Evolutionary conservation across 2,888 invertebrate genomes (phyloP).

Genomic region (Parnassius glacialis): DNA sequence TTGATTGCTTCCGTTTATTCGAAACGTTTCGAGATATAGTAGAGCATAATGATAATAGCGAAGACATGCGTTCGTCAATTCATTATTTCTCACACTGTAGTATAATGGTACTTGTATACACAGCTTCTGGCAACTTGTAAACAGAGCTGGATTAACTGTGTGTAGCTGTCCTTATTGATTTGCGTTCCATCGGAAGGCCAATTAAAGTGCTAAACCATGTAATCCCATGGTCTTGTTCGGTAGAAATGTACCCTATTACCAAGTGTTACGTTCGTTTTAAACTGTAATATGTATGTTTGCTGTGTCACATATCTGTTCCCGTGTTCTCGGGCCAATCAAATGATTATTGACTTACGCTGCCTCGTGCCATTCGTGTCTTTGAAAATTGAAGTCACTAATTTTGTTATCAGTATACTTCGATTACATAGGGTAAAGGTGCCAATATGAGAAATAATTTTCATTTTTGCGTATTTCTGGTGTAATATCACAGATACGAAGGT

Average conservation of each 20-base stretch:
- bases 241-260: constrained; percentile 12
- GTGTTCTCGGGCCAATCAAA: constrained; percentile 25
- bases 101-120: background rate
- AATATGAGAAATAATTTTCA: too few relatives aligned
- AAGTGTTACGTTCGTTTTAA: background rate
- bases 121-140: constrained; percentile 9
- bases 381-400: constrained; percentile 12
- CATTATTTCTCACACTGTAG: too few relatives aligned
- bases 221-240: background rate
- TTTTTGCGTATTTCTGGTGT: too few relatives aligned
- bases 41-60: too few relatives aligned
- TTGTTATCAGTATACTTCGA: too few relatives aligned
- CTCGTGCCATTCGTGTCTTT: constrained; percentile 8
- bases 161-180: constrained; percentile 24
- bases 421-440: too few relatives aligned
- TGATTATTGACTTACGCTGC: constrained; percentile 23
- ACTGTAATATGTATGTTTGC: constrained; percentile 7
- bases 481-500: too few relatives aligned
- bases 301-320: constrained; percentile 22
- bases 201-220: constrained; percentile 14
- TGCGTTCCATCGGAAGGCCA: constrained; percentile 25
- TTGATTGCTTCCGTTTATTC: too few relatives aligned
- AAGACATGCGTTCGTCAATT: too few relatives aligned
- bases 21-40: too few relatives aligned
- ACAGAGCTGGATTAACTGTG: constrained; percentile 21